These are phyloP conservation scores for Microplitis deprimator DNA, from an alignment of 2,888 invertebrate genomes.

Conservation along the genomic window DNA sequence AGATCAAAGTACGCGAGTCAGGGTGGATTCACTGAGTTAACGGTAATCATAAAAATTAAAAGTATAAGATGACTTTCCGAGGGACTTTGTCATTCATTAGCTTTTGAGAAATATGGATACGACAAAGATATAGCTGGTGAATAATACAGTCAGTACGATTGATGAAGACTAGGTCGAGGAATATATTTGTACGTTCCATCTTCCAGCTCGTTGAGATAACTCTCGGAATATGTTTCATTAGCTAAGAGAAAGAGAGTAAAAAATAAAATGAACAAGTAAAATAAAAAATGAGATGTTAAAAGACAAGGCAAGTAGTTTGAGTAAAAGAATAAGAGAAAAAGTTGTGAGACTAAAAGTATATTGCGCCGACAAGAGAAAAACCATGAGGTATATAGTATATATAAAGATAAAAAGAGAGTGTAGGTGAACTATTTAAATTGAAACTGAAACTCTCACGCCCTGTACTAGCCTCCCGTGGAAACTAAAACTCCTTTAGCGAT, in stretches of 20 bases:
- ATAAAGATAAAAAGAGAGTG: not conserved
- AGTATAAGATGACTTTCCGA: conserved; percentile 21
- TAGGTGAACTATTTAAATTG: conserved; percentile 64
- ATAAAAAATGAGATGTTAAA: conserved; percentile 32
- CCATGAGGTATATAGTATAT: conserved; percentile 34
- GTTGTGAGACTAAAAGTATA: conserved; percentile 45
- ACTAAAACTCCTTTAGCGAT: not conserved
- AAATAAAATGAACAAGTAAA: not conserved
- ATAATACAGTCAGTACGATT: conserved; percentile 19
- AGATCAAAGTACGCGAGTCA: conserved; percentile 46
- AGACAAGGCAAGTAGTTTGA: conserved; percentile 19
- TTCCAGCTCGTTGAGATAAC: not conserved
- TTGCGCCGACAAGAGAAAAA: conserved; percentile 44
- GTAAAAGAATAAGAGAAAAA: conserved; percentile 25
- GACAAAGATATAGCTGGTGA: not conserved
- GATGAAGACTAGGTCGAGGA: conserved; percentile 9
- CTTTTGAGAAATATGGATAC: conserved; percentile 15
- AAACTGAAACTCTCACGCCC: conserved; percentile 60
- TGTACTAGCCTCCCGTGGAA: conserved; percentile 36
- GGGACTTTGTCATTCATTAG: conserved; percentile 8
- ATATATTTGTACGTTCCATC: not conserved
- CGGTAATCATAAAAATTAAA: conserved; percentile 43
- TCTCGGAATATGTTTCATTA: conserved; percentile 10
- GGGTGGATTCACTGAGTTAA: conserved; percentile 18
- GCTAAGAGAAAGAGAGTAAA: conserved; percentile 8